Conservation (phyloP, 2,113 vertebrate genomes). For the Trinectes maculatus region DNA sequence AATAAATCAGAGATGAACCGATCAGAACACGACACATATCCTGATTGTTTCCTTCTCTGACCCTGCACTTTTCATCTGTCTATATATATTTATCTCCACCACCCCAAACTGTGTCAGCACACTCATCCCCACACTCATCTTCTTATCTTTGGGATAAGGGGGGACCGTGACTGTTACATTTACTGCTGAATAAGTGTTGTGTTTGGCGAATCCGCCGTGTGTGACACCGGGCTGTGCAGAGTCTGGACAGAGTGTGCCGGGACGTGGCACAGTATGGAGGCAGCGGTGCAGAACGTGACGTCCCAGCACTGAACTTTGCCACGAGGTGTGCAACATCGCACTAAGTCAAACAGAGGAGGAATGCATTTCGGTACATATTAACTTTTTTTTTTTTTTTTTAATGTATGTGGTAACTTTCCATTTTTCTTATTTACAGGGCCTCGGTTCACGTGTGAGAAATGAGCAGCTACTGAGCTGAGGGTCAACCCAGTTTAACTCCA, state of each 20-base stretch:
- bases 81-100: too few relatives aligned
- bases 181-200: slow-evolving; percentile 7
- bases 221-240: slow-evolving; percentile 11
- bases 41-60: slow-evolving; percentile 17
- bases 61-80: too few relatives aligned
- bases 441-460: background rate
- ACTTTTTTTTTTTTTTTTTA: too few relatives aligned
- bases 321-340: background rate
- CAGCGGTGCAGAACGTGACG: slow-evolving; percentile 21
- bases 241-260: slow-evolving; percentile 28
- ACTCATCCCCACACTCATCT: too few relatives aligned
- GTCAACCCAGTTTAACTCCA: slow-evolving; percentile 15
- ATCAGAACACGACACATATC: slow-evolving; percentile 20
- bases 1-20: background rate
- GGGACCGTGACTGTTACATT: slow-evolving; percentile 9
- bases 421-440: slow-evolving; percentile 27
- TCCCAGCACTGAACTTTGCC: slow-evolving; percentile 12
- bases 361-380: background rate
- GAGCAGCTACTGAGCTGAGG: background rate
- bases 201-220: slow-evolving; percentile 9
- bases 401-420: slow-evolving; percentile 4
- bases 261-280: background rate
- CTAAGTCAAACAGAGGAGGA: slow-evolving; percentile 15
- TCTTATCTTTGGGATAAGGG: too few relatives aligned
- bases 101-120: too few relatives aligned